A percentile compares a stretch with the other conserved stretches of the same genome.
Conservation (phyloP, 2,888 invertebrate species). For the Neoaliturus tenellus region DNA sequence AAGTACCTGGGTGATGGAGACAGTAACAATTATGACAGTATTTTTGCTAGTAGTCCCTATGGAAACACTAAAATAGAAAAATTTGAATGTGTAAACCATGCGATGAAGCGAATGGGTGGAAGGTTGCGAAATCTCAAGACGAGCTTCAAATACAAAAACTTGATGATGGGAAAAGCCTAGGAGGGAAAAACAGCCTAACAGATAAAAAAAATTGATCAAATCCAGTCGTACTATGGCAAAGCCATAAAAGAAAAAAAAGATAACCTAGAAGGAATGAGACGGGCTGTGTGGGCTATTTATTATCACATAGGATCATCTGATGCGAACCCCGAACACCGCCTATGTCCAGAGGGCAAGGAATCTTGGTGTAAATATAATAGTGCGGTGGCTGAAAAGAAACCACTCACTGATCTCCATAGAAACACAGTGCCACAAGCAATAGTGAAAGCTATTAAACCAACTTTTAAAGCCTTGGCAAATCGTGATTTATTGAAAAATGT, state of each 20-base stretch:
- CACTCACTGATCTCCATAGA: not conserved
- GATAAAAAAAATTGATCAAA: constrained; percentile 42
- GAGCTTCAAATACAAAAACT: constrained; percentile 10
- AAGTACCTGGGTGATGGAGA: constrained; percentile 41
- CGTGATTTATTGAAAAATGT: constrained; percentile 38
- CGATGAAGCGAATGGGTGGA: constrained; percentile 32
- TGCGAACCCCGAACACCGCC: constrained; percentile 3
- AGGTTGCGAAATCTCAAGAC: constrained; percentile 40
- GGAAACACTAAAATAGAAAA: constrained; percentile 49
- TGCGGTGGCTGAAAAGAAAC: constrained; percentile 21
- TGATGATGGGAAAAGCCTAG: constrained; percentile 12
- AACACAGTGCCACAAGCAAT: constrained; percentile 36
- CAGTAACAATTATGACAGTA: constrained; percentile 32
- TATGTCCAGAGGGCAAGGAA: constrained; percentile 36
- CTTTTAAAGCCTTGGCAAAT: constrained; percentile 22
- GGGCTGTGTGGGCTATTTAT: constrained; percentile 50
- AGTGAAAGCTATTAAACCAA: constrained; percentile 45
- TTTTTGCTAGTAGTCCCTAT: constrained; percentile 43
- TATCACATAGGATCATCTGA: constrained; percentile 49
- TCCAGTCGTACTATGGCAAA: constrained; percentile 52
- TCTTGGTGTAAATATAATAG: constrained; percentile 54
- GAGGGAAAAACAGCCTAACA: constrained; percentile 49
- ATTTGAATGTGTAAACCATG: constrained; percentile 50
- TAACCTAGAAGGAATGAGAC: constrained; percentile 10
- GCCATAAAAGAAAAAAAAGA: constrained; percentile 44